Evolutionary conservation across 2,888 invertebrate species (phyloP).

Genomic region (Gonocerus acuteangulatus): DNA sequence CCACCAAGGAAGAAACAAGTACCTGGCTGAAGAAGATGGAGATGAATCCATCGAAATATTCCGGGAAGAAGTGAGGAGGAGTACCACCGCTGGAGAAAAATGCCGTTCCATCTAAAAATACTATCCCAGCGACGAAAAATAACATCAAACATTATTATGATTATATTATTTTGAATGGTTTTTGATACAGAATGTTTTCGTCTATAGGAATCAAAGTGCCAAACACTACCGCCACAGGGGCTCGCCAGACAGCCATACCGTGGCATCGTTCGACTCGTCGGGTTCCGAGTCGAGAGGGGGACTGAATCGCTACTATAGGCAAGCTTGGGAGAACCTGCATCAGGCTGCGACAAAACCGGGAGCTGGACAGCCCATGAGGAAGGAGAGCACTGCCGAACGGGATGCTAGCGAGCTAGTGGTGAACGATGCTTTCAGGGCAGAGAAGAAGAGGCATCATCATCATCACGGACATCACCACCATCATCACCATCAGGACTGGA

Average conservation of each 20-base stretch:
- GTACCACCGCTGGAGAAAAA: too few relatives aligned
- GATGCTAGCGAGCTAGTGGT: conserved; percentile 72
- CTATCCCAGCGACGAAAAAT: too few relatives aligned
- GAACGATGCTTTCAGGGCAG: conserved; percentile 48
- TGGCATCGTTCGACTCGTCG: conserved; percentile 81
- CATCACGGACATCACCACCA: conserved; percentile 57
- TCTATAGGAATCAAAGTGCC: conserved; percentile 71
- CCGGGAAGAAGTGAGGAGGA: too few relatives aligned
- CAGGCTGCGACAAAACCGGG: conserved; percentile 56
- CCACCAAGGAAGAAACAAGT: too few relatives aligned
- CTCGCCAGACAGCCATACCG: conserved; percentile 84
- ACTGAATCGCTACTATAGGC: conserved; percentile 78
- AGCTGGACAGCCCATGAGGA: conserved; percentile 51
- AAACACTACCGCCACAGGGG: conserved; percentile 83
- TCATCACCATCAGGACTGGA: conserved; percentile 49
- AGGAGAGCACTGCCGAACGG: conserved; percentile 60
- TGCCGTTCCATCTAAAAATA: too few relatives aligned
- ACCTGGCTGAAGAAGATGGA: too few relatives aligned
- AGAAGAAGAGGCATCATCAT: conserved; percentile 55
- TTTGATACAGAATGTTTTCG: too few relatives aligned
- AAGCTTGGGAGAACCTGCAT: conserved; percentile 89
- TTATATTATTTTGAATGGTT: too few relatives aligned
- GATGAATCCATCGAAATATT: too few relatives aligned
- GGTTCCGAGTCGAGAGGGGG: conserved; percentile 76
- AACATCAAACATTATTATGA: too few relatives aligned